Evolutionary conservation across 2,888 invertebrate species (phyloP), one percentile per base, ranked within the genome.

Genomic region (Lasioglossum calceatum): DNA sequence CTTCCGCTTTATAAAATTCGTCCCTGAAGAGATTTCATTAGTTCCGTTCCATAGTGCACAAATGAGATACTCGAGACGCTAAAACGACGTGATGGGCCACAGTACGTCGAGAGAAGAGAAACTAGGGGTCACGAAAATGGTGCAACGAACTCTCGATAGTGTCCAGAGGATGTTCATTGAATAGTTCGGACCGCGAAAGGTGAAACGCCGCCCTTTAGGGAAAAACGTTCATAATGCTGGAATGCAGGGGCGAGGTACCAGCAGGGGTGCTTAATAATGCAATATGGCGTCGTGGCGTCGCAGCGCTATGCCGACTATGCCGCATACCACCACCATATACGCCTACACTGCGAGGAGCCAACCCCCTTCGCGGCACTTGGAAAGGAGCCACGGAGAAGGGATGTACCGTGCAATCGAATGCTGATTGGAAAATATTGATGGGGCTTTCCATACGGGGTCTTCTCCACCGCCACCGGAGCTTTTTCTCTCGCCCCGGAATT

Each of bases 141-240:
- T 67, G 76, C n/a, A 54, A 71, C 36, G 73, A 74, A 77, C 77
- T 42, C 70, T 58, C 32, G 12, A 58, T 67, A 71, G 77, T 82
- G 50, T 54, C 58, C 73, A 27, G 2, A 5, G 44, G 67, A 50
- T 36, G 50, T 70, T 23, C 71, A 39, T 77, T 39, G 74, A 74
- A 71, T 42, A 44, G 61, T 74, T 81, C 77, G 71, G 54, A 58
- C 81, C 50, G 42, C 67, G 58, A 23, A 72, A 74, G 77, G 82
- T 80, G 77, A 88, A 81, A 84, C 75, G 82, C 74, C 90, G 77
- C 86, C 90, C 87, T 91, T 92, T 89, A 88, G 87, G 91, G 91
- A 93, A 95, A 95, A 95, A 94, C 93, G 91, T 93, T 95, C 94
- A 95, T 95, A 95, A 95, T 94, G 89, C 90, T 90, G 95, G 95